Base-by-base conservation (phyloP, 2,888 invertebrate genomes). In the Sphecodes monilicornis region DNA sequence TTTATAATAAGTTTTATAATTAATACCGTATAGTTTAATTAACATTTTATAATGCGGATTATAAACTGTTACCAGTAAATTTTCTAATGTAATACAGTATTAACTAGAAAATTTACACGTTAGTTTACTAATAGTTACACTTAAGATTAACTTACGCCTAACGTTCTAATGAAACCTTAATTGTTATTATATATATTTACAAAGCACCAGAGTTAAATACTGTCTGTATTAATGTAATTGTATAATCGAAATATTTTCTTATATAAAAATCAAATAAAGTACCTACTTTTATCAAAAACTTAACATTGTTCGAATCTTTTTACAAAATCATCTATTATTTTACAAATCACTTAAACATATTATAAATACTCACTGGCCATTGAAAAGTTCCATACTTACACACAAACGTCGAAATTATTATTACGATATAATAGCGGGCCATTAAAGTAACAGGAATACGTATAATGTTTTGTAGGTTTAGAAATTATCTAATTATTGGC, bases 131-230 rank as follows among this genome's bases (percentile, higher is more conserved):
- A 13, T 50, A 76, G 10, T 46, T 16, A 36, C 66, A 32, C 26
- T 83, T 66, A 66, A 22, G 64, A 54, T 54, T 82, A 69, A 22
- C 57, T 80, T 72, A 70, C 75, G 26, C 26, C 22, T 43, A 57
- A 72, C 22, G 13, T 54, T 22, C 16, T 72, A 41, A 77, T 18
- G 18, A 18, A 50, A 77, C n/a, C 26, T 82, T 74, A 64, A n/a
- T 13, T 22, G 73, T 64, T 64, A 26, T 54, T 60, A 36, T 29
- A 66, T 82, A 64, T 82, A 84, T 84, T 84, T 84, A 84, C 84
- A 84, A 64, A 50, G 41, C 43, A 32, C 76, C 68, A 50, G 18
- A 46, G 10, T 73, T n/a, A n/a, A 73, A 36, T 50, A 13, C 22
- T 29, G 43, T 50, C n/a, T 57, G 10, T 3, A 2, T 50, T 29